Conservation (phyloP, 2,888 invertebrate species). For the Tanaodytes sp. region DNA sequence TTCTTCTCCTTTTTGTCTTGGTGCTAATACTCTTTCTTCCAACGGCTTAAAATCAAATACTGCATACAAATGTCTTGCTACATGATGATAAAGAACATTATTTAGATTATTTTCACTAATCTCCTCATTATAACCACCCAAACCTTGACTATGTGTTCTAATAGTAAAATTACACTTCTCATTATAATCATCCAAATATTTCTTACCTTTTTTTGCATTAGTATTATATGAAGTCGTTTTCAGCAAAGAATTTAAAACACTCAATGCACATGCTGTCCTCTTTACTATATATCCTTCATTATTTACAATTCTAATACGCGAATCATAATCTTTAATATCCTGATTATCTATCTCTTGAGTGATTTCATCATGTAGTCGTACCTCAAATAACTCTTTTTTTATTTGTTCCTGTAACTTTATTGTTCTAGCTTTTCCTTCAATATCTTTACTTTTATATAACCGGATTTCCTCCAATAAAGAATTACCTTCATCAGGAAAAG, state of each 20-base stretch:
- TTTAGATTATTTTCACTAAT: slow-evolving; percentile 5
- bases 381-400: too few relatives aligned
- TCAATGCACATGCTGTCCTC: slow-evolving; percentile 4
- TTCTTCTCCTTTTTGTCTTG: background rate
- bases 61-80: slow-evolving; percentile 4
- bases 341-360: slow-evolving; percentile 1
- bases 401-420: too few relatives aligned
- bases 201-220: slow-evolving; percentile 2
- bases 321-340: slow-evolving; percentile 5
- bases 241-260: slow-evolving; percentile 5
- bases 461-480: too few relatives aligned
- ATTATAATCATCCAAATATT: slow-evolving; percentile 5
- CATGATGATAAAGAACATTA: slow-evolving; percentile 2
- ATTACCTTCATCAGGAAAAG: too few relatives aligned
- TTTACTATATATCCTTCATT: slow-evolving; percentile 5
- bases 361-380: background rate
- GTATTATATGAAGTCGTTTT: slow-evolving; percentile 1
- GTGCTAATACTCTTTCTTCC: slow-evolving; percentile 4
- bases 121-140: slow-evolving; percentile 4
- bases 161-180: slow-evolving; percentile 5
- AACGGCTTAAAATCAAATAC: slow-evolving; percentile 5
- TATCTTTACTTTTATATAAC: too few relatives aligned
- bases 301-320: slow-evolving; percentile 2
- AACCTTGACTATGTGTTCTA: slow-evolving; percentile 5
- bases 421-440: too few relatives aligned